phyloP scores from a whole-genome alignment of 2,113 vertebrate species.

The Lipophrys pholis region DNA sequence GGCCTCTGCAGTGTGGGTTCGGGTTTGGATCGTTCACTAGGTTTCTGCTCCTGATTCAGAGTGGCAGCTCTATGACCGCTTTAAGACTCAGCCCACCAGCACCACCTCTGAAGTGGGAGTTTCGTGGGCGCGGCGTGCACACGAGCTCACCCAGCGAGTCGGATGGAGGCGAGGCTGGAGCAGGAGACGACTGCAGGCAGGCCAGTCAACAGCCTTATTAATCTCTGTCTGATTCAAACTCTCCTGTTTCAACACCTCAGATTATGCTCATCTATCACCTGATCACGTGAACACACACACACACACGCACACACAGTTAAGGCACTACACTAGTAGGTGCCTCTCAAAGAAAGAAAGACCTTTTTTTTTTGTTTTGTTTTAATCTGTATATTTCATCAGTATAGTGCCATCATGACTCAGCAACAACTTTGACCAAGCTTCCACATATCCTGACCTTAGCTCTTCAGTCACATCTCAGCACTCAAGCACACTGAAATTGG shows the following conservation, averaged over 20 bases:
- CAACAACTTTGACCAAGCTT: too few species aligned
- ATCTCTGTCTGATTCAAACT: conserved; percentile 60
- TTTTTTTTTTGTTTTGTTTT: too few species aligned
- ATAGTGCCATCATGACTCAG: too few species aligned
- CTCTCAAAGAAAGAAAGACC: too few species aligned
- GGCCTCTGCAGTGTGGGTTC: conserved; percentile 5
- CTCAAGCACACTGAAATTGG: too few species aligned
- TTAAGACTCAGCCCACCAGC: neutral
- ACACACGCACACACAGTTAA: neutral
- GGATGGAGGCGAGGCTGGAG: conserved; percentile 40
- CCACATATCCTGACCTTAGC: too few species aligned
- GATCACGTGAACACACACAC: conserved; percentile 27
- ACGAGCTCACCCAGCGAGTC: conserved; percentile 9
- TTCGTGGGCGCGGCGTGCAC: conserved; percentile 21
- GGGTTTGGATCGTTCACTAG: conserved; percentile 21
- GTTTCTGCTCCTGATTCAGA: conserved; percentile 38
- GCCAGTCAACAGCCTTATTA: conserved; percentile 57
- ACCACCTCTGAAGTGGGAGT: conserved; percentile 14
- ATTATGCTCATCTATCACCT: conserved; percentile 71
- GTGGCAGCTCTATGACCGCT: conserved; percentile 29
- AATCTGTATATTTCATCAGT: too few species aligned
- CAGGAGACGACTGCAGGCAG: conserved; percentile 50
- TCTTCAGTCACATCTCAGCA: too few species aligned
- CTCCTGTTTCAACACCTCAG: conserved; percentile 58
- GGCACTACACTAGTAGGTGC: too few species aligned